These are phyloP conservation scores for Lutraria rhynchaena DNA, from an alignment of 1,140 invertebrate species.

Conservation along the genomic window DNA sequence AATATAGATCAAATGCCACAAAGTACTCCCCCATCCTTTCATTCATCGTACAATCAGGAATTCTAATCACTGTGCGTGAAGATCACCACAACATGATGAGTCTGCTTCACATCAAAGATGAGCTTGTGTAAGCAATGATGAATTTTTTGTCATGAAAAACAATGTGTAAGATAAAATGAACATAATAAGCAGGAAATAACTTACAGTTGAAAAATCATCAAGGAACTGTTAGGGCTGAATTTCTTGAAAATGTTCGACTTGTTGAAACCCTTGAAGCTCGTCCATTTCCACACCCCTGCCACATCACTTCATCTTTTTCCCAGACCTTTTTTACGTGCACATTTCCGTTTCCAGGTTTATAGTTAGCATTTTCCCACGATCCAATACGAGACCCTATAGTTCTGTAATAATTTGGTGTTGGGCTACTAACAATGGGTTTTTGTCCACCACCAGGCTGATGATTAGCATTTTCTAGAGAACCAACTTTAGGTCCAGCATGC, in stretches of 20 bases:
- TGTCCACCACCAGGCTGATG: conserved; percentile 85
- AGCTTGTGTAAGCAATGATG: no score
- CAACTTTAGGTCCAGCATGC: conserved; percentile 74
- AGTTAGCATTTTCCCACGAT: conserved; percentile 93
- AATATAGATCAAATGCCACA: no score
- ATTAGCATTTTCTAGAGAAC: conserved; percentile 86
- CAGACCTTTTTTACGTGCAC: conserved; percentile 13
- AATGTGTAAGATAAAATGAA: no score
- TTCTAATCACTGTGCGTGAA: no score
- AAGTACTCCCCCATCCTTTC: no score
- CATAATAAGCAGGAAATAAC: no score
- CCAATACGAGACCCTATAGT: conserved; percentile 87
- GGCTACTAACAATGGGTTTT: conserved; percentile 82
- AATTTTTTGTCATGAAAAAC: no score
- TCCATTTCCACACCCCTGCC: conserved; percentile 18
- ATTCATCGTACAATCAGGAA: no score
- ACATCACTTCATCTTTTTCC: conserved; percentile 54
- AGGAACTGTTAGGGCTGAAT: conserved; percentile 57
- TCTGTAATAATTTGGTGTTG: conserved; percentile 93
- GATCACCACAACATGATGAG: no score
- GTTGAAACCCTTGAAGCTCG: conserved; percentile 17
- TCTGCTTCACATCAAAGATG: no score
- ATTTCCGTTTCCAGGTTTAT: conserved; percentile 80
- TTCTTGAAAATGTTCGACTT: conserved; percentile 42
- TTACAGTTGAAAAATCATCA: conserved; percentile 43